Evolutionary conservation across 2,113 vertebrate genomes (phyloP).

Genomic region (Elgaria multicarinata): DNA sequence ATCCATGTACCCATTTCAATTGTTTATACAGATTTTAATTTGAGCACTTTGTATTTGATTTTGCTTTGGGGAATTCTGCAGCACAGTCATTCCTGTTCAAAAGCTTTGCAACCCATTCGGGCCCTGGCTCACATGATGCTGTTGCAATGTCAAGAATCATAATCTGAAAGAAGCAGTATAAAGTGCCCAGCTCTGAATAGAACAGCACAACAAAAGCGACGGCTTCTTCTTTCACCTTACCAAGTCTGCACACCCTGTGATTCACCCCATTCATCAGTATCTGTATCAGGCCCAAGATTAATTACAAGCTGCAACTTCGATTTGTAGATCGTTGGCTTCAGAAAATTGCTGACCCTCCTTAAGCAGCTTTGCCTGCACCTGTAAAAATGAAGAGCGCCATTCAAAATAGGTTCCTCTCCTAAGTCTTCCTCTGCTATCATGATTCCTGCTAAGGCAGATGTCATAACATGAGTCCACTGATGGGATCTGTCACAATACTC

Average conservation of each 20-base stretch:
- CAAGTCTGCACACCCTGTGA: neutral
- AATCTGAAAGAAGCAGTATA: neutral
- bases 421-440: conserved; percentile 9
- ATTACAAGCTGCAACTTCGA: conserved; percentile 44
- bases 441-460: conserved; percentile 14
- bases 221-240: neutral
- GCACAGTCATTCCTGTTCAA: neutral
- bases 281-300: neutral
- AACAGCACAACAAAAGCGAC: neutral
- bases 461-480: neutral
- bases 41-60: neutral
- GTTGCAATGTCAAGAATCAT: neutral
- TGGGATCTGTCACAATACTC: conserved; percentile 23
- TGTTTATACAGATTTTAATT: neutral
- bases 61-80: neutral
- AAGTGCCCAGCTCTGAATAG: neutral
- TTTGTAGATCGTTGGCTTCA: conserved; percentile 45
- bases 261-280: neutral
- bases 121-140: neutral
- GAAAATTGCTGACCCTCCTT: conserved; percentile 7
- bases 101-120: neutral
- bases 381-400: conserved; percentile 25
- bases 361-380: conserved; percentile 10
- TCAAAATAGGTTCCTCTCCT: conserved; percentile 9
- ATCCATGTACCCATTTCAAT: neutral